Evolutionary conservation across 2,113 vertebrate genomes (phyloP), one percentile per base, ranked within the genome.

Genomic region (Cavia aperea): DNA sequence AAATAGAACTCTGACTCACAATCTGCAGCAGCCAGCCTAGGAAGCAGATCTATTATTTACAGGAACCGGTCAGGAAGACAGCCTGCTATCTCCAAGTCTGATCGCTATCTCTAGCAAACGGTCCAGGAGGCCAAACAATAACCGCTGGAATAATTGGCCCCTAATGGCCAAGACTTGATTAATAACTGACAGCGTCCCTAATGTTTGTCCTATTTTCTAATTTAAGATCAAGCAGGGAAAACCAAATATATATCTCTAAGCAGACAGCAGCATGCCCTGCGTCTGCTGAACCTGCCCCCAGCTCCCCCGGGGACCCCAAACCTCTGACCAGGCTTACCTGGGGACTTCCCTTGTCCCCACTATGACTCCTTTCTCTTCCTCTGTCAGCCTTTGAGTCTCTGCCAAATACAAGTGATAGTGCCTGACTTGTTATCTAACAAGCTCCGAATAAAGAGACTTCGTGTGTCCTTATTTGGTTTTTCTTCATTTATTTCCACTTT

Each of bases 1-100:
- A 92, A 90, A 75, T 68, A 92, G 86, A 92, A n/a, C 66, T 86
- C 75, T 95, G 89, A 86, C 66, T 79, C 73, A 92, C 7, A 49
- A 18, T 54, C 66, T 68, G 12, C 14, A 86, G 77, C 51, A 54
- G 68, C 12, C 60, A 78, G 75, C 66, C 51, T 1, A 29, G 73
- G 81, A 88, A 86, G 73, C 29, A 33, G 77, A 86, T 24, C 58
- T 75, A 31, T 62, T 81, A 77, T 89, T 75, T 54, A 58, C 14
- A 75, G 66, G 63, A 60, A 33, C 49, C 29, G 58, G 58, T 12
- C 58, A 88, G 86, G 79, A 72, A 92, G 56, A 31, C 56, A 66
- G 56, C 2, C 72, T 87, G 51, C 62, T 73, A 23, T 62, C 18
- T 90, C 36, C 73, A 54, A 86, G 81, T 73, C 89, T 81, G 68